These are phyloP conservation scores for Poecilia gillii DNA, from an alignment of 2,797 vertebrate species.

Conservation along the genomic window DNA sequence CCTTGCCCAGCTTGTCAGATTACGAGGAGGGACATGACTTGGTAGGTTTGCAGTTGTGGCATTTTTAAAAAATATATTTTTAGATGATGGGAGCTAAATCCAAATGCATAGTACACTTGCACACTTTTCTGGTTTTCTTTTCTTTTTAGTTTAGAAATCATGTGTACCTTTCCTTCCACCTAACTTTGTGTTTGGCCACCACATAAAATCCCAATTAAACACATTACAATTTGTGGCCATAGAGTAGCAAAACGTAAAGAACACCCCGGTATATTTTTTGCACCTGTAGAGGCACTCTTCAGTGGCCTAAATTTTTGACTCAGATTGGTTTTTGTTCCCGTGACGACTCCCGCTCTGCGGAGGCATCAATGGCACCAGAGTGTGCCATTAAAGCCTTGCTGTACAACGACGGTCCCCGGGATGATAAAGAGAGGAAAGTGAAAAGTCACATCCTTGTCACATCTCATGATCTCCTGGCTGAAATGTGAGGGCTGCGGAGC, in stretches of 20 bases:
- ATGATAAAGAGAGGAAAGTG: conserved; percentile 81
- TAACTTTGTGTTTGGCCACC: background rate
- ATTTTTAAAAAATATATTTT: background rate
- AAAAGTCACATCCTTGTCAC: conserved; percentile 80
- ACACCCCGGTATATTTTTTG: background rate
- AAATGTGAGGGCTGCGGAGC: conserved; percentile 76
- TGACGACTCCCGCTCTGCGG: conserved; percentile 38
- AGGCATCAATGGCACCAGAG: conserved; percentile 45
- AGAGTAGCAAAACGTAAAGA: background rate
- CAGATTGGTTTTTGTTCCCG: conserved; percentile 46
- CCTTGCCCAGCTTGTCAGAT: background rate
- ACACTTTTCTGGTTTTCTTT: background rate
- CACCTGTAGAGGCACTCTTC: conserved; percentile 15
- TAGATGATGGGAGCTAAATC: background rate
- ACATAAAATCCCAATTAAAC: background rate
- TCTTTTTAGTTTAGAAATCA: background rate
- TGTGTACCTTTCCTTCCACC: background rate
- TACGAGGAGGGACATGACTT: background rate
- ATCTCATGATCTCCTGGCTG: conserved; percentile 76
- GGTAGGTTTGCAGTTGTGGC: background rate
- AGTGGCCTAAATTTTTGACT: conserved; percentile 36
- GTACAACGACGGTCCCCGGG: conserved; percentile 72
- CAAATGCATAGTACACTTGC: background rate
- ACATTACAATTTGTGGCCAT: background rate
- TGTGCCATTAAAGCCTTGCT: conserved; percentile 53